Evolutionary conservation across 2,797 vertebrate genomes (phyloP).

Genomic region (Enteromius fasciolatus): DNA sequence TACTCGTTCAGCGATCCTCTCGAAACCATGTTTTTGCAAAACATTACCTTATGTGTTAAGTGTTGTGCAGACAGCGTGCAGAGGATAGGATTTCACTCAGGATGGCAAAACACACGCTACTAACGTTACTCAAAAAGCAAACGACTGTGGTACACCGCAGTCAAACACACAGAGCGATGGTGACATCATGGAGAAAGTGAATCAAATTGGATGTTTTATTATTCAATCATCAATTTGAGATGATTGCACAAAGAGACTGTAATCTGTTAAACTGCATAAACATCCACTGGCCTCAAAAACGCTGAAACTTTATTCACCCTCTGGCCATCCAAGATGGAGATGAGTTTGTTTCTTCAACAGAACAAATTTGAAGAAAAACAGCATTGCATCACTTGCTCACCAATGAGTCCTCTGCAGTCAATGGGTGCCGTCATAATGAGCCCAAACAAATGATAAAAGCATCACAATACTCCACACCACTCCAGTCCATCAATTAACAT

Average conservation of each 20-base stretch:
- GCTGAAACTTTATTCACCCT: not conserved
- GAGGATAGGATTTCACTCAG: constrained; percentile 1
- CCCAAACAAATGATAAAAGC: not conserved
- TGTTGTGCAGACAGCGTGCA: not conserved
- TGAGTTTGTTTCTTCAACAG: not conserved
- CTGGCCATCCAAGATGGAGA: not conserved
- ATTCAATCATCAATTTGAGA: not conserved
- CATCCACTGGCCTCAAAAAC: not conserved
- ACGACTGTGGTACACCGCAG: not conserved
- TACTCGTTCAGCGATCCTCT: too few relatives aligned
- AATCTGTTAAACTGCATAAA: not conserved
- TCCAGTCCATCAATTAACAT: not conserved
- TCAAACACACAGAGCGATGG: not conserved
- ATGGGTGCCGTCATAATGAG: not conserved
- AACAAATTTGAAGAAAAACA: not conserved
- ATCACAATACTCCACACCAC: not conserved
- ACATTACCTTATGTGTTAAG: too few relatives aligned
- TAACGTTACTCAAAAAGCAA: constrained; percentile 25
- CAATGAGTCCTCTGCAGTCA: not conserved
- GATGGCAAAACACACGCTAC: not conserved
- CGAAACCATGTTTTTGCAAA: too few relatives aligned
- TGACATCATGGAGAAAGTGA: constrained; percentile 29
- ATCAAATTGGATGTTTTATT: not conserved
- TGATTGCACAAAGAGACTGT: not conserved
- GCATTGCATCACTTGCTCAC: not conserved